Evolutionary conservation across 2,113 vertebrate species (phyloP).

Genomic region (Geococcyx californianus): DNA sequence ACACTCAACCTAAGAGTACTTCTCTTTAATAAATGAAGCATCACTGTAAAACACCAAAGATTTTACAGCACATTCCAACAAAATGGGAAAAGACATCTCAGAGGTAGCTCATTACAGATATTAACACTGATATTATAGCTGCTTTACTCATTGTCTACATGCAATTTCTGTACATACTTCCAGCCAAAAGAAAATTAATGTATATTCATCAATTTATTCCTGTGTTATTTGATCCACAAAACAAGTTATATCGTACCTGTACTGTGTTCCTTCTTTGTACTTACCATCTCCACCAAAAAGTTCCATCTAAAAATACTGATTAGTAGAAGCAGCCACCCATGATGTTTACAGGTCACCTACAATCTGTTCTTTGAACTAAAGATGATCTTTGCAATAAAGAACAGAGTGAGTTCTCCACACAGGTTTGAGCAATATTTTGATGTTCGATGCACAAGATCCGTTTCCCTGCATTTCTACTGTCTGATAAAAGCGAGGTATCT

Average conservation of each 20-base stretch:
- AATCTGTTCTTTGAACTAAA: background rate
- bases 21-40: background rate
- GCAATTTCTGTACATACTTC: background rate
- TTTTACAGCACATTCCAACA: background rate
- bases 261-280: background rate
- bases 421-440: background rate
- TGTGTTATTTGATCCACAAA: background rate
- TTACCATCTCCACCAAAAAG: background rate
- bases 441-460: background rate
- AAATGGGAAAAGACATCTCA: background rate
- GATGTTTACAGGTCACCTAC: background rate
- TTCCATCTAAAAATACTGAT: background rate
- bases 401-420: background rate
- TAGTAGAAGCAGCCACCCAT: background rate
- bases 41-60: background rate
- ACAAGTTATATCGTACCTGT: background rate
- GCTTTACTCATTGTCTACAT: background rate
- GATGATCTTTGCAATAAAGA: background rate
- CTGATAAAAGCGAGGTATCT: background rate
- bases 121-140: background rate
- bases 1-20: background rate
- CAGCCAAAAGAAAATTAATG: constrained; percentile 31
- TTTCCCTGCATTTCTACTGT: background rate
- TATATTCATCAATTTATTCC: background rate
- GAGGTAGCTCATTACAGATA: background rate